Evolutionary conservation across 2,888 invertebrate species (phyloP), one percentile per base, ranked within the genome.

Genomic region (Suillia variegata): DNA sequence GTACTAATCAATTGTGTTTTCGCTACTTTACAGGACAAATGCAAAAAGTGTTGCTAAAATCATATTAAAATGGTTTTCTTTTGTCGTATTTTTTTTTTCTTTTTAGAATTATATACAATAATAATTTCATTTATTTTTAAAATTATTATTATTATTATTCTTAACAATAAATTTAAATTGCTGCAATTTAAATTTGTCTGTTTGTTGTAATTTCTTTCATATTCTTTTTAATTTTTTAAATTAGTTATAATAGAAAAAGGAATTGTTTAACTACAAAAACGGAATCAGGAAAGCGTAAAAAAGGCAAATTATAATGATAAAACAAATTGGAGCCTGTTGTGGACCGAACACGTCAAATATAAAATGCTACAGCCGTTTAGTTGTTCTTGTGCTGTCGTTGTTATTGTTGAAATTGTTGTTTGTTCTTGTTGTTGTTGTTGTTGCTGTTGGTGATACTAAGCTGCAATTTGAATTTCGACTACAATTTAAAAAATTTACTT

Each of bases 121-220:
- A 38, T 38, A 38, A 38, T 45, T 45, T 18, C 45, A 12, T 20
- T 4, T 45, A 45, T n/a, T n/a, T n/a, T n/a, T n/a, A n/a, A n/a
- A n/a, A n/a, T n/a, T n/a, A n/a, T 38, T 38, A 38, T 45, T 45
- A 38, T 38, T 38, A 38, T 38, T 38, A 12, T n/a, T 18, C 45
- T 45, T 45, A 45, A 45, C 45, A 45, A 45, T 45, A 45, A 18
- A 45, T 45, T 45, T 45, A 45, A 18, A 45, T 45, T 45, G 45
- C 45, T 18, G 17, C 20, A 45, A 45, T 45, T 45, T 17, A 45
- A 45, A 45, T 45, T 45, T 8, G 38, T 6, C 15, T 38, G 6
- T 31, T n/a, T n/a, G n/a, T n/a, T n/a, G n/a, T 31, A 31, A 8
- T 31, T 31, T 12, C 12, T 31, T 31, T 31, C 6, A 31, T 31